Percentiles rank a stretch among this genome's conserved stretches.
Evolutionary conservation across 2,113 vertebrate species (phyloP).

Genomic region (Eonycteris spelaea): DNA sequence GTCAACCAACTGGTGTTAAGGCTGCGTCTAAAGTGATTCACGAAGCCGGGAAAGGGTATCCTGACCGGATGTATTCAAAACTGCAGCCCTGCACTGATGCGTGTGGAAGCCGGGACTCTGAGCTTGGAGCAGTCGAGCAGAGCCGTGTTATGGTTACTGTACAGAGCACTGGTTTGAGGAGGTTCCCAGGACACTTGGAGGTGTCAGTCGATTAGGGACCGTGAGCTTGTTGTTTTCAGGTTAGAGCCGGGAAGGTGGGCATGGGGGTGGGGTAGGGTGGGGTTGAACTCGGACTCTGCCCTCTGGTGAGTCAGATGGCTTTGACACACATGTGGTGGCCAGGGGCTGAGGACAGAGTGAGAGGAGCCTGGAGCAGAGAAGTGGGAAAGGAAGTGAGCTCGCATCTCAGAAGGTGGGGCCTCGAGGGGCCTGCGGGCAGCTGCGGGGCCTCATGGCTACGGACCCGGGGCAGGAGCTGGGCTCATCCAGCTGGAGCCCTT

Average conservation of each 20-base stretch:
- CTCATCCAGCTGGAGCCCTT: background rate
- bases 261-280: too few relatives aligned
- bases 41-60: background rate
- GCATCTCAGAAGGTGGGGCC: too few relatives aligned
- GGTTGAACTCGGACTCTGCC: background rate
- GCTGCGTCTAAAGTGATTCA: background rate
- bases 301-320: background rate
- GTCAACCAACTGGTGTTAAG: background rate
- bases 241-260: background rate
- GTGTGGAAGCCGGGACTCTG: rapidly evolving
- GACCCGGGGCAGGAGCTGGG: background rate
- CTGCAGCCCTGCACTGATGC: rapidly evolving
- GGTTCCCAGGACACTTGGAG: background rate
- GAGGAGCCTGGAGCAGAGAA: background rate
- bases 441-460: background rate
- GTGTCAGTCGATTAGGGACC: rapidly evolving
- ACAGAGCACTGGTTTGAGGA: rapidly evolving
- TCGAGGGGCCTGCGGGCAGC: too few relatives aligned
- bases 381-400: too few relatives aligned
- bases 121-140: rapidly evolving
- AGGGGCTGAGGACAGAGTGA: background rate
- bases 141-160: rapidly evolving
- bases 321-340: background rate
- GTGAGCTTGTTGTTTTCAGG: background rate
- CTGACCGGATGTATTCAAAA: background rate